Evolutionary conservation across 2,888 invertebrate species (phyloP), one percentile per base, ranked within the genome.

Genomic region (Erannis defoliaria): DNA sequence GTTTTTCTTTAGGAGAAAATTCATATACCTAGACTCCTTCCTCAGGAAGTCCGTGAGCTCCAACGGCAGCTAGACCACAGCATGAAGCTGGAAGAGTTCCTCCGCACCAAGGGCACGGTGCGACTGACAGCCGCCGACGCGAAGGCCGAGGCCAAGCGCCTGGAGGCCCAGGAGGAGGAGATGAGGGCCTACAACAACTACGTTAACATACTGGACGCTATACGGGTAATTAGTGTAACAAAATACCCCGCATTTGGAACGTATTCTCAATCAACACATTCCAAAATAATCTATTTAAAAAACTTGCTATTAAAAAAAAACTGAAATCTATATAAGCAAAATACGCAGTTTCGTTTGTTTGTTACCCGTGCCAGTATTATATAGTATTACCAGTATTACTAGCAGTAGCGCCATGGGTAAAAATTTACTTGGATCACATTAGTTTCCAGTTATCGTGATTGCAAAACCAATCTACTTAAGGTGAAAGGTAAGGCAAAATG

Each of bases 1-100:
- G 16, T 18, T 18, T 37, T 14, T 14, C 2, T 14, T 23, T 5
- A 4, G 5, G 5, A 23, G 2, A 4, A 4, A 23, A 4, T 23
- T 26, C 5, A 6, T 26, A 2, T 26, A 26, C 8, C 26, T 14
- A 4, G 21, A 42, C 16, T 16, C 9, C 18, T 8, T 16, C 14
- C 14, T 37, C 55, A 96, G 91, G 98, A 98, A 91, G 97, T 98
- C 94, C 95, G 97, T 45, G 98, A 98, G 78, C 94, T 98, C 57
- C 96, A 97, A 76, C 93, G 98, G 0, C 96, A 97, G 62, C 88
- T 98, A 35, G 98, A 98, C 80, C 96, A 98, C 82, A 97, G 98
- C 81, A 92, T 96, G 73, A 97, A 97, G 73, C 89, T 98, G 29
- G 96, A 97, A 74, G 96, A 97, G 77, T 98, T 98, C 84, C 94